Evolutionary conservation across 2,113 vertebrate species (phyloP).

Genomic region (Forbesichthys agassizii): DNA sequence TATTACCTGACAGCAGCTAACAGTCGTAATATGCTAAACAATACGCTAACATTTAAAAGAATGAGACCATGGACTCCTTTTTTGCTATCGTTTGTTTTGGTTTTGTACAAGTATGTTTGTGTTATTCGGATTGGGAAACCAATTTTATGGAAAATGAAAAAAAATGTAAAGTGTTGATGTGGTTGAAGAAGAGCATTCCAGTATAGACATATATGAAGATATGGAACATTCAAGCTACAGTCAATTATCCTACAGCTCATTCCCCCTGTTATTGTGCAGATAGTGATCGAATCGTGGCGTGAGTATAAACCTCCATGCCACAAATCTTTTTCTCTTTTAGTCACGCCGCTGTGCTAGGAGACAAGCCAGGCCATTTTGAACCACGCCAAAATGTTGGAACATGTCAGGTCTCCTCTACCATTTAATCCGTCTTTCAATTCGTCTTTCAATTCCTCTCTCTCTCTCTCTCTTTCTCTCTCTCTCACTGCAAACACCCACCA

Average conservation of each 20-base stretch:
- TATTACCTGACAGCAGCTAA: too few relatives aligned
- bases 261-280: not conserved
- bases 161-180: too few relatives aligned
- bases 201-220: too few relatives aligned
- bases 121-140: too few relatives aligned
- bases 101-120: too few relatives aligned
- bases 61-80: too few relatives aligned
- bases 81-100: too few relatives aligned
- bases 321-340: constrained; percentile 26
- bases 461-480: constrained; percentile 31
- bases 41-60: too few relatives aligned
- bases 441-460: not conserved
- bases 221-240: too few relatives aligned
- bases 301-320: constrained; percentile 14
- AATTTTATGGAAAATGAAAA: too few relatives aligned
- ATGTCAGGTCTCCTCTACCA: constrained; percentile 12
- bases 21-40: too few relatives aligned
- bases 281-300: constrained; percentile 13
- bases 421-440: not conserved
- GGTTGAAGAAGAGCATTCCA: too few relatives aligned
- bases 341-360: constrained; percentile 1
- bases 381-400: constrained; percentile 16
- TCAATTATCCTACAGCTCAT: not conserved
- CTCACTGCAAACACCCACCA: constrained; percentile 32
- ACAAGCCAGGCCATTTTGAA: constrained; percentile 16